Evolutionary conservation across 2,888 invertebrate genomes (phyloP), one percentile per base, ranked within the genome.

Genomic region (Torymus tubicola): DNA sequence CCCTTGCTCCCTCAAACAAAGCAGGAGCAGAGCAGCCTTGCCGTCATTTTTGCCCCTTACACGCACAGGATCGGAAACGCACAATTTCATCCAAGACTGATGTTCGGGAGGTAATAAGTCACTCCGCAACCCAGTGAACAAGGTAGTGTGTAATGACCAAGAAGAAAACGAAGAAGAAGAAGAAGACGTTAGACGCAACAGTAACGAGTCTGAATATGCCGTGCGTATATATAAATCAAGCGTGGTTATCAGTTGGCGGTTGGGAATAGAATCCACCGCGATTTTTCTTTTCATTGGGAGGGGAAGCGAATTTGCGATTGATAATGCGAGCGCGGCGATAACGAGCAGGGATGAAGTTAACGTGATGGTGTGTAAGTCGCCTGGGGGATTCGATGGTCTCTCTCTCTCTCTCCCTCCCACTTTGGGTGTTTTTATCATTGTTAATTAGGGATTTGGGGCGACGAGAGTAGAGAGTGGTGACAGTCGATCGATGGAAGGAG

Each of bases 71-170:
- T 69, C 57, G 63, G 64, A 77, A 77, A 70, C 70, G 69, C 69
- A 76, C 77, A 64, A 77, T 77, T 77, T 77, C 77, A 8, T 8
- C 52, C 70, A 64, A 76, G 69, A 76, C 53, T 70, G 70, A 77
- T 64, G 70, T 64, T 31, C 57, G 42, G 16, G 21, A 55, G 55
- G 63, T 68, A 63, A 76, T 69, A 69, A 70, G 77, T 70, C 50
- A 64, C 63, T 57, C 55, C 18, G 5, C 24, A 2, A 21, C 1
- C 21, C 1, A 21, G 21, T 21, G 21, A 21, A 2, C 21, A 21
- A 21, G 11, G 63, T 21, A 42, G 31, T 16, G 14, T 10, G 57
- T 42, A 5, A 58, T 4, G 57, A 68, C 16, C 42, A 8, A 42
- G 42, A 42, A 42, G 42, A 31, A 31, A 4, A n/a, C 12, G 5